phyloP scores from a whole-genome alignment of 1,140 invertebrate species.

The Scaptodrosophila lebanonensis region DNA sequence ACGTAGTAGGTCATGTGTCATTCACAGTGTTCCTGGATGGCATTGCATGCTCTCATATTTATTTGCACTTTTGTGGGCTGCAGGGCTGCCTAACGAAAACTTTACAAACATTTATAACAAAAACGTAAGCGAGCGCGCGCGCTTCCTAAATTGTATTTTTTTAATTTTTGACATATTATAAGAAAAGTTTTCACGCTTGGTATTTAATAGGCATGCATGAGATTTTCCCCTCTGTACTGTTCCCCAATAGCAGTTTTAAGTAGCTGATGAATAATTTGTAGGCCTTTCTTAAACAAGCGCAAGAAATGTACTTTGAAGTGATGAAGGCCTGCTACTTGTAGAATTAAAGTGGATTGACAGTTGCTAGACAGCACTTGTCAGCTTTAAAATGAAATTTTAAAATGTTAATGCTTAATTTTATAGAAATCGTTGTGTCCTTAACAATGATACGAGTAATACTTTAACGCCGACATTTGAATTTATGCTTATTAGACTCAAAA shows the following conservation, averaged over 20 bases:
- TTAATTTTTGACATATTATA: constrained; percentile 32
- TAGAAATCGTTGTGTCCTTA: too few relatives aligned
- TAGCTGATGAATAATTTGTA: constrained; percentile 1
- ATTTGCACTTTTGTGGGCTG: constrained; percentile 46
- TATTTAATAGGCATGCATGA: too few relatives aligned
- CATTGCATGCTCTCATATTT: constrained; percentile 61
- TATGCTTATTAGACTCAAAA: too few relatives aligned
- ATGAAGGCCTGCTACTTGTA: too few relatives aligned
- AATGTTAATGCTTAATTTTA: too few relatives aligned
- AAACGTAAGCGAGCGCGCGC: constrained; percentile 24
- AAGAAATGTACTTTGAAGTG: too few relatives aligned
- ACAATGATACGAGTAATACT: too few relatives aligned
- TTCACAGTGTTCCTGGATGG: constrained; percentile 31
- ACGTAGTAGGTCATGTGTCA: constrained; percentile 66
- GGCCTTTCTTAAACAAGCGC: not conserved
- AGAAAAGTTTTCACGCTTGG: constrained; percentile 34
- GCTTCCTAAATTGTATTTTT: constrained; percentile 54
- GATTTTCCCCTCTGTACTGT: too few relatives aligned
- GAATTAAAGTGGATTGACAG: too few relatives aligned
- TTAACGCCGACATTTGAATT: too few relatives aligned
- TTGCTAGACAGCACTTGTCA: too few relatives aligned
- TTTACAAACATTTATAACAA: constrained; percentile 47
- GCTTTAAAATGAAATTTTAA: too few relatives aligned
- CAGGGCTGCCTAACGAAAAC: constrained; percentile 24
- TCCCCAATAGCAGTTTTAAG: constrained; percentile 27